A percentile compares a stretch with the other conserved stretches of the same genome.
These are phyloP conservation scores for Rhogogaster chlorosoma DNA, from an alignment of 2,888 invertebrate species.

Conservation along the genomic window DNA sequence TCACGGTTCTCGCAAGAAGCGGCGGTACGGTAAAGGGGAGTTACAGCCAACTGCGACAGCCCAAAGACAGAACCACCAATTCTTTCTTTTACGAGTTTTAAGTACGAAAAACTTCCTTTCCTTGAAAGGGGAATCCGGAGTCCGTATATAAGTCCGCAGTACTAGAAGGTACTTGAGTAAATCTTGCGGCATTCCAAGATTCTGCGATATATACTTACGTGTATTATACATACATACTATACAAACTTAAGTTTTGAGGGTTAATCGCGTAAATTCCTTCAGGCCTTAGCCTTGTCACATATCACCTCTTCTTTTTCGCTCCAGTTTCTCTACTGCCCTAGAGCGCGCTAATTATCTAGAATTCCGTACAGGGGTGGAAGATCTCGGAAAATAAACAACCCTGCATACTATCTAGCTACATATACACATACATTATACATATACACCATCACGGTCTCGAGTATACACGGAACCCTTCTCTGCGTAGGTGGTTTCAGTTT, in stretches of 20 bases:
- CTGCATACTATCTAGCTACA: neutral
- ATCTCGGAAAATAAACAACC: slow-evolving; percentile 39
- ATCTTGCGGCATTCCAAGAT: slow-evolving; percentile 38
- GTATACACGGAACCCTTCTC: neutral
- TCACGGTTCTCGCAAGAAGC: slow-evolving; percentile 4
- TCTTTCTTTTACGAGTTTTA: slow-evolving; percentile 48
- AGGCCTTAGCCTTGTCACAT: neutral
- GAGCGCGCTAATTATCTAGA: slow-evolving; percentile 35
- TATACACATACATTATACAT: neutral
- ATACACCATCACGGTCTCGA: neutral
- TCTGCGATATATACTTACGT: slow-evolving; percentile 6
- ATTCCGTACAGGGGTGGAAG: slow-evolving; percentile 21
- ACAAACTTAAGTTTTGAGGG: neutral
- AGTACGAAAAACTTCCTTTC: slow-evolving; percentile 48
- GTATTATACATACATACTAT: neutral
- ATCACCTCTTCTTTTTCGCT: neutral
- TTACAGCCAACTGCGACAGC: slow-evolving; percentile 43
- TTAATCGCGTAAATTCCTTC: slow-evolving; percentile 38
- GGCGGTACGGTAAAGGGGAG: slow-evolving; percentile 24
- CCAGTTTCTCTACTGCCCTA: slow-evolving; percentile 15
- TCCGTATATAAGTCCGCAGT: neutral
- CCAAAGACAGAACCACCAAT: slow-evolving; percentile 38
- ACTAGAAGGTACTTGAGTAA: slow-evolving; percentile 16
- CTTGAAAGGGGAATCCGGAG: slow-evolving; percentile 19
- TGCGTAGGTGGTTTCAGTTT: neutral